Conservation (phyloP, 1,140 invertebrate species). For the Drosophila setifemur region DNA sequence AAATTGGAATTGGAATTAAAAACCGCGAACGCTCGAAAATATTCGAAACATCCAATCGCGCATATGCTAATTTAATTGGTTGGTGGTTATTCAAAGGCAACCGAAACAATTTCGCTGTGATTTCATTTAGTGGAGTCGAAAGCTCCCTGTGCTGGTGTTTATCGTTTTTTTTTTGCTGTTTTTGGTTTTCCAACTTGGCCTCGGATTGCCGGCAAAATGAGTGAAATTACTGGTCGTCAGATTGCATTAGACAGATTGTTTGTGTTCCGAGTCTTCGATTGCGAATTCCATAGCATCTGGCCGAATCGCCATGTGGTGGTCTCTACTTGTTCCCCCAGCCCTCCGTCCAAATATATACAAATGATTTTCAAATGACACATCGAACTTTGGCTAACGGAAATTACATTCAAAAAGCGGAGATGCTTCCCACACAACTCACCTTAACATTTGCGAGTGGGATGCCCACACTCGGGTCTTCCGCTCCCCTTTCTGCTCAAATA, state of each 20-base stretch:
- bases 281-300: background rate
- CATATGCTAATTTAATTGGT: conserved; percentile 21
- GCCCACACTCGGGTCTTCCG: conserved; percentile 11
- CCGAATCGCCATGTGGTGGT: background rate
- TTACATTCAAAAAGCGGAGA: conserved; percentile 6
- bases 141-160: conserved; percentile 8
- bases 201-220: conserved; percentile 2
- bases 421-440: conserved; percentile 30
- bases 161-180: background rate
- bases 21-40: conserved; percentile 8
- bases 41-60: conserved; percentile 6
- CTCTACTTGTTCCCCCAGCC: no score
- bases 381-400: conserved; percentile 6
- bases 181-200: conserved; percentile 5
- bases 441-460: conserved; percentile 23
- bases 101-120: conserved; percentile 9
- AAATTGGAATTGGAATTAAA: conserved; percentile 2
- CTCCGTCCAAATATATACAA: no score
- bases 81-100: conserved; percentile 18
- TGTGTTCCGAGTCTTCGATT: background rate
- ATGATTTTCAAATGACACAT: background rate
- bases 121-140: background rate
- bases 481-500: background rate
- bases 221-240: no score
- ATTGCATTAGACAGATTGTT: background rate